A percentile compares a stretch with the other conserved stretches of the same genome.
These are phyloP conservation scores for Pangasius macronema DNA, from an alignment of 2,797 vertebrate species.

Conservation along the genomic window DNA sequence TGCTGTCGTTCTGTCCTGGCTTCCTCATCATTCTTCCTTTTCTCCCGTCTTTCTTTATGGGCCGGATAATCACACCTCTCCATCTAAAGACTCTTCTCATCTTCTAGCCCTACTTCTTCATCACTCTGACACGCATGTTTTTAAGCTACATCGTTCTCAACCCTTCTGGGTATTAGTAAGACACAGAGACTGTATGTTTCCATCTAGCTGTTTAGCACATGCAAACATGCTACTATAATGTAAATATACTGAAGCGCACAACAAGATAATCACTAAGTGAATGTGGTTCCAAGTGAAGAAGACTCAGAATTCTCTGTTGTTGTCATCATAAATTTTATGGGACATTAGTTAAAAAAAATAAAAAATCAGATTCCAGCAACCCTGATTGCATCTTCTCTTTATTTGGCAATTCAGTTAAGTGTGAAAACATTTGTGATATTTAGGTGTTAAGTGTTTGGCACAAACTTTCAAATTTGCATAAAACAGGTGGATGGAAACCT, in stretches of 20 bases:
- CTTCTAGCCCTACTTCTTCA: conserved; percentile 21
- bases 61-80: conserved; percentile 45
- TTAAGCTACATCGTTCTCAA: not conserved
- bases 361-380: not conserved
- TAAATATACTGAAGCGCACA: not conserved
- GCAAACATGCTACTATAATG: not conserved
- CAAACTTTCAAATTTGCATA: not conserved
- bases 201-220: not conserved
- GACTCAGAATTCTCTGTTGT: not conserved
- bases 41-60: conserved; percentile 34
- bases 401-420: not conserved
- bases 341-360: not conserved
- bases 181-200: not conserved
- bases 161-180: not conserved
- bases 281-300: not conserved
- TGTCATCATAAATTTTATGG: not conserved
- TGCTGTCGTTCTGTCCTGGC: conserved; percentile 43
- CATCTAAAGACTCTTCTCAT: conserved; percentile 49
- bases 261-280: not conserved
- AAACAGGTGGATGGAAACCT: not conserved
- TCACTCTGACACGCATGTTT: conserved; percentile 5
- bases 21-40: conserved; percentile 41
- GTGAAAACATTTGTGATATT: not conserved
- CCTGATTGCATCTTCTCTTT: not conserved
- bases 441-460: not conserved